Conservation (phyloP, 1,140 invertebrate species). For the Littorina saxatilis region DNA sequence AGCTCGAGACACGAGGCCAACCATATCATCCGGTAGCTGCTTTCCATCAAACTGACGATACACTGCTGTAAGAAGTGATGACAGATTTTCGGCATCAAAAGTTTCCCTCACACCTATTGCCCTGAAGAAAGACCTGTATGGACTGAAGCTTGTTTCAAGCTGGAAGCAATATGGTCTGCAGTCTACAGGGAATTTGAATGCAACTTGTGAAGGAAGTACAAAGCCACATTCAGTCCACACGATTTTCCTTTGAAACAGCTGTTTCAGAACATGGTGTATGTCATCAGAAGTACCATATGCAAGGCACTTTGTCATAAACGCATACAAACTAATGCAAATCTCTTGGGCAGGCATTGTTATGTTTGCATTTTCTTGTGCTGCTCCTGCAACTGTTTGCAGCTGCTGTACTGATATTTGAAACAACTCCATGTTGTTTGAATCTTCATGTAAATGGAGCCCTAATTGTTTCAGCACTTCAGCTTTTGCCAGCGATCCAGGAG, state of each 20-base stretch:
- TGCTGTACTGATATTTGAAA: background rate
- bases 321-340: background rate
- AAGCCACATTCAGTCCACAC: conserved; percentile 33
- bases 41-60: background rate
- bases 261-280: background rate
- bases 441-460: background rate
- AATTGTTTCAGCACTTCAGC: background rate
- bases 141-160: conserved; percentile 13
- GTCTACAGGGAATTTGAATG: conserved; percentile 30
- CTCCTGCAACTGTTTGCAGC: background rate
- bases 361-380: background rate
- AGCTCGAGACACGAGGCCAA: background rate
- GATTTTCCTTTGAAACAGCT: background rate
- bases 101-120: conserved; percentile 38
- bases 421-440: background rate
- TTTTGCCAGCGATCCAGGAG: too few species aligned
- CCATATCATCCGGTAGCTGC: background rate
- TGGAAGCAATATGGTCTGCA: conserved; percentile 51
- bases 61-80: conserved; percentile 3
- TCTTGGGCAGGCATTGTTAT: background rate
- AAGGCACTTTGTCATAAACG: background rate
- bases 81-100: conserved; percentile 32
- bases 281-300: background rate
- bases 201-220: conserved; percentile 40
- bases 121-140: conserved; percentile 30